Conservation (phyloP, 2,113 vertebrate species). For the Alligator sinensis region DNA sequence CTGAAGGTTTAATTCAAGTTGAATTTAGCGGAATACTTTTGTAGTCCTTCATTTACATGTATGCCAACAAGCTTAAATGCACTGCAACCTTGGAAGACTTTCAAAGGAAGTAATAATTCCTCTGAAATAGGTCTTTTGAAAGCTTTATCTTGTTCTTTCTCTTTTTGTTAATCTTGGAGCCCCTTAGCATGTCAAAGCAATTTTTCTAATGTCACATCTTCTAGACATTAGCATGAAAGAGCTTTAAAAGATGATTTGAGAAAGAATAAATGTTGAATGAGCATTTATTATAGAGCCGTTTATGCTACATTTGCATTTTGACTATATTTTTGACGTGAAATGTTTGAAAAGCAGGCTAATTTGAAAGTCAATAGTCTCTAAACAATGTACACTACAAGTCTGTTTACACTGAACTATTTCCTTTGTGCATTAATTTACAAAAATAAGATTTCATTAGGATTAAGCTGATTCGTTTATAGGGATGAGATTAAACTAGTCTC, state of each 20-base stretch:
- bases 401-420: slow-evolving; percentile 75
- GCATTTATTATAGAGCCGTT: slow-evolving; percentile 85
- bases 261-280: slow-evolving; percentile 90
- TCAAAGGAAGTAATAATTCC: slow-evolving; percentile 99
- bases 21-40: slow-evolving; percentile 89
- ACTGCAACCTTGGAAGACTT: slow-evolving; percentile 98
- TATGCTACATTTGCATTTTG: slow-evolving; percentile 84
- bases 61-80: slow-evolving; percentile 98
- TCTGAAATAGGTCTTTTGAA: slow-evolving; percentile 98
- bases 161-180: slow-evolving; percentile 96
- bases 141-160: slow-evolving; percentile 99
- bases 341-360: slow-evolving; percentile 79
- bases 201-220: slow-evolving; percentile 99
- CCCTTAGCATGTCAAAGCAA: slow-evolving; percentile 97
- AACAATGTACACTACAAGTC: slow-evolving; percentile 72
- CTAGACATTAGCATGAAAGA: slow-evolving; percentile 97
- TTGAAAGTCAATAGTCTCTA: slow-evolving; percentile 79
- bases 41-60: slow-evolving; percentile 97
- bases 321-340: slow-evolving; percentile 75
- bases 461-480: slow-evolving; percentile 69
- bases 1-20: slow-evolving; percentile 86
- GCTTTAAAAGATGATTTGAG: slow-evolving; percentile 93
- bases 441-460: slow-evolving; percentile 74
- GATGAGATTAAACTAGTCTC: slow-evolving; percentile 64
- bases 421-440: slow-evolving; percentile 71